Percentiles rank a stretch among this genome's conserved stretches.
Evolutionary conservation across 2,113 vertebrate genomes (phyloP).

Genomic region (Calyptommatus sinebrachiatus): DNA sequence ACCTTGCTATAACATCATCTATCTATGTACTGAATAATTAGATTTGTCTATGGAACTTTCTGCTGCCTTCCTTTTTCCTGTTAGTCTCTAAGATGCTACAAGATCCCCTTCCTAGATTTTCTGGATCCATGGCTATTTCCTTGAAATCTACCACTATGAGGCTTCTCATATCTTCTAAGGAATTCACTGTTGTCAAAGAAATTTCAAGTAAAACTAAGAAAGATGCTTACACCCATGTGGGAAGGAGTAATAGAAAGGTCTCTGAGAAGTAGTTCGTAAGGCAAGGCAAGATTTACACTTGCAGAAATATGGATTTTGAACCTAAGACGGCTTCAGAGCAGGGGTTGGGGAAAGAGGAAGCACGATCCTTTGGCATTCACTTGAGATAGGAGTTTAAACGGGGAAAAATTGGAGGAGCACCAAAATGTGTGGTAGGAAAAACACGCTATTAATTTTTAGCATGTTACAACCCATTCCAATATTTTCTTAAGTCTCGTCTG

Average conservation of each 20-base stretch:
- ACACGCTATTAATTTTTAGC: constrained; percentile 38
- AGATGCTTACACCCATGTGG: background rate
- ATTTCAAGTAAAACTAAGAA: fast-evolving
- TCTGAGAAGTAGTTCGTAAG: fast-evolving
- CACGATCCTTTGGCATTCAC: background rate
- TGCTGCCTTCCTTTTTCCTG: too few species aligned
- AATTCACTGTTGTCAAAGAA: fast-evolving
- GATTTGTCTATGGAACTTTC: too few species aligned
- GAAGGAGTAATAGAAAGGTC: fast-evolving
- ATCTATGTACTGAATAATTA: too few species aligned
- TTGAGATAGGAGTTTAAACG: background rate
- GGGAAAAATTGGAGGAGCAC: background rate
- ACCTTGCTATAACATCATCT: too few species aligned
- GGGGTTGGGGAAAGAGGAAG: too few species aligned
- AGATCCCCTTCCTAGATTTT: too few species aligned
- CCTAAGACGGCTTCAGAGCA: background rate
- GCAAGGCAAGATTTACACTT: background rate
- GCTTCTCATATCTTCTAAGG: background rate
- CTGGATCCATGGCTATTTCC: too few species aligned
- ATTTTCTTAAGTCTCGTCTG: constrained; percentile 33
- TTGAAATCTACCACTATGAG: too few species aligned
- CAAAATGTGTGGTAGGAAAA: background rate
- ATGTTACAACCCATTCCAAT: constrained; percentile 31
- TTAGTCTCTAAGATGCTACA: too few species aligned
- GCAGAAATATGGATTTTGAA: background rate